Conservation (phyloP, 2,797 vertebrate genomes). For the Chromobotia macracanthus region DNA sequence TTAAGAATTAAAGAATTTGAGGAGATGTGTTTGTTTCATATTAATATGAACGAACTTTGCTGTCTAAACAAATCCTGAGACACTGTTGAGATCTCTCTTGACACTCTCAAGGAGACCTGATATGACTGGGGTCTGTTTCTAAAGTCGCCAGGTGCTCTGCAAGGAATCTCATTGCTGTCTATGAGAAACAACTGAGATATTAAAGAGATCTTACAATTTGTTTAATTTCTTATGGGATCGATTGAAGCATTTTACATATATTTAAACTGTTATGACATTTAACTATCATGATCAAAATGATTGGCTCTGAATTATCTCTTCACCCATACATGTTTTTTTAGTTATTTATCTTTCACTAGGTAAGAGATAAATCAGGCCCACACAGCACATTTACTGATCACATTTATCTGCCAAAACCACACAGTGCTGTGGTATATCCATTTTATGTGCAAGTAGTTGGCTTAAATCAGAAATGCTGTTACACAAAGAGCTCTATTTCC, state of each 20-base stretch:
- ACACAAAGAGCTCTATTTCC: slow-evolving; percentile 21
- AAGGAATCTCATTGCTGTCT: background rate
- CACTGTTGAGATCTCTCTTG: too few relatives aligned
- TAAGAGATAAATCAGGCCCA: background rate
- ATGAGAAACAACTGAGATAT: background rate
- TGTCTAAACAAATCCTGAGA: too few relatives aligned
- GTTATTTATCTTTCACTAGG: background rate
- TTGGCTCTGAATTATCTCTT: background rate
- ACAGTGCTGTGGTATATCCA: slow-evolving; percentile 13
- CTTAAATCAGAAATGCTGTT: slow-evolving; percentile 21
- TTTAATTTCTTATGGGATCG: background rate
- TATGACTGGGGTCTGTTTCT: background rate
- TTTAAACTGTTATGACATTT: slow-evolving; percentile 1
- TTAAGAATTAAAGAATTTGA: too few relatives aligned
- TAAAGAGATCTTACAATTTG: background rate
- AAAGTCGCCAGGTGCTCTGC: background rate
- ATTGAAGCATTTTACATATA: background rate
- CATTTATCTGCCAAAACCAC: slow-evolving; percentile 18
- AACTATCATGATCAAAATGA: background rate
- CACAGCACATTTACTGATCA: slow-evolving; percentile 21
- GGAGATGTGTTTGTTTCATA: too few relatives aligned
- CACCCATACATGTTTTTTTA: background rate
- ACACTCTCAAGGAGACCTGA: too few relatives aligned
- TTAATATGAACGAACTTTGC: too few relatives aligned
- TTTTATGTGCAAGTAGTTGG: slow-evolving; percentile 7